phyloP scores from a whole-genome alignment of 2,888 invertebrate species.

The Diachrysia chrysitis region DNA sequence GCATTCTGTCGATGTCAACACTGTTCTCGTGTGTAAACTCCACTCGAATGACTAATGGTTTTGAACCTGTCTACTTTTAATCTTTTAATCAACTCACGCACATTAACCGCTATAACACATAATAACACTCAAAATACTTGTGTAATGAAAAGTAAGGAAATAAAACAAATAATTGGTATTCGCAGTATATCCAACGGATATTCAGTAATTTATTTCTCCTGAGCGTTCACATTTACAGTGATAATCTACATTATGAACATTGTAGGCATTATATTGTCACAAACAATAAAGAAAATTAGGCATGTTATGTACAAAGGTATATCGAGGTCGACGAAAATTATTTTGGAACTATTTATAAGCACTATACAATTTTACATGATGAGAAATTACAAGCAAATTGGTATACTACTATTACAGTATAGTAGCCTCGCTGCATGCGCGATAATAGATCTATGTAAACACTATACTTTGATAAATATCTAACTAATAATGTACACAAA shows the following conservation, averaged over 20 bases:
- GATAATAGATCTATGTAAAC: conserved; percentile 50
- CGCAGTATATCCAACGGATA: conserved; percentile 85
- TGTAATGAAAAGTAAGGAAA: conserved; percentile 58
- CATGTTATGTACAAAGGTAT: conserved; percentile 83
- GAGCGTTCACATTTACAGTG: conserved; percentile 84
- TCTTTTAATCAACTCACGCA: not conserved
- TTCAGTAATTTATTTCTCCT: conserved; percentile 82
- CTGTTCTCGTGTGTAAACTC: not conserved
- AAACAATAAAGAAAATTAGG: conserved; percentile 80
- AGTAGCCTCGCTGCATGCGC: conserved; percentile 52
- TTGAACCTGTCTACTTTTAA: not conserved
- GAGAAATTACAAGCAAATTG: conserved; percentile 76
- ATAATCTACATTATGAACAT: conserved; percentile 86
- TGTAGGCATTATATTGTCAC: conserved; percentile 85
- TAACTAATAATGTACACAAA: conserved; percentile 70
- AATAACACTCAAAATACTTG: not conserved
- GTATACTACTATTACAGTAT: conserved; percentile 64
- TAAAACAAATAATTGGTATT: conserved; percentile 83
- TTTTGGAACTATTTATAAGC: conserved; percentile 79
- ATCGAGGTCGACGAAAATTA: conserved; percentile 69
- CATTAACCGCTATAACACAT: not conserved
- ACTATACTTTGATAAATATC: conserved; percentile 66
- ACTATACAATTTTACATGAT: conserved; percentile 85
- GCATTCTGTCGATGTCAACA: conserved; percentile 9
- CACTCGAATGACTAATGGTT: not conserved